Percentiles rank a stretch among this genome's conserved stretches.
phyloP scores from a whole-genome alignment of 2,113 vertebrate species.

The Toxotes chatareus region DNA sequence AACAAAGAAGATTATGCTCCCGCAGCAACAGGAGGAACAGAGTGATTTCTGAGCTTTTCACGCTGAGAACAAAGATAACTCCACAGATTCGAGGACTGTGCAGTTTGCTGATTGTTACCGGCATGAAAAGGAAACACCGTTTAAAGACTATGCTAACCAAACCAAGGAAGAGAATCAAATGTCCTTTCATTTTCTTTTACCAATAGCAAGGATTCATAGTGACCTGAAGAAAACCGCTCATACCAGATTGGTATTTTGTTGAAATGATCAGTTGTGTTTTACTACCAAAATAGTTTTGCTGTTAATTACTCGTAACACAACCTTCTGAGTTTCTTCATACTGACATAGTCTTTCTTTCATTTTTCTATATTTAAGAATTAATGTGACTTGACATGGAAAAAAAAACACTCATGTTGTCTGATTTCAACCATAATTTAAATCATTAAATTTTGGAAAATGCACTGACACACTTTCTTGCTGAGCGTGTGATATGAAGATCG shows the following conservation, averaged over 20 bases:
- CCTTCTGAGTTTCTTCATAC: neutral
- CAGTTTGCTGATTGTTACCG: slow-evolving; percentile 4
- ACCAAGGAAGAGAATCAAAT: neutral
- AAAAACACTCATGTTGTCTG: too few species aligned
- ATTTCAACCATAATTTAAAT: too few species aligned
- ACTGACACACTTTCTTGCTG: too few species aligned
- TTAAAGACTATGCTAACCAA: neutral
- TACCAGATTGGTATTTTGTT: neutral
- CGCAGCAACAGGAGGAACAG: slow-evolving; percentile 27
- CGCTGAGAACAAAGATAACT: slow-evolving; percentile 34
- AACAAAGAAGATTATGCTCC: slow-evolving; percentile 51
- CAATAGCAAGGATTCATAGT: neutral
- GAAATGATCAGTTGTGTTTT: neutral
- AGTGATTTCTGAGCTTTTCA: slow-evolving; percentile 30
- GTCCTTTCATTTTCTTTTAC: neutral
- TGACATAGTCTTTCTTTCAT: too few species aligned
- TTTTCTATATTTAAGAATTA: neutral
- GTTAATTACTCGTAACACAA: neutral
- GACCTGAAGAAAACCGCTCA: neutral
- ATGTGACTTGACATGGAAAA: too few species aligned
- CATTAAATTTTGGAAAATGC: too few species aligned
- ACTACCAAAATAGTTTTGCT: neutral
- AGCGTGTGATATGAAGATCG: too few species aligned
- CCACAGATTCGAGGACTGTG: neutral
- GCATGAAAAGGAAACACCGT: neutral